Evolutionary conservation across 2,797 vertebrate species (phyloP).

Genomic region (Phylloscopus collybita): DNA sequence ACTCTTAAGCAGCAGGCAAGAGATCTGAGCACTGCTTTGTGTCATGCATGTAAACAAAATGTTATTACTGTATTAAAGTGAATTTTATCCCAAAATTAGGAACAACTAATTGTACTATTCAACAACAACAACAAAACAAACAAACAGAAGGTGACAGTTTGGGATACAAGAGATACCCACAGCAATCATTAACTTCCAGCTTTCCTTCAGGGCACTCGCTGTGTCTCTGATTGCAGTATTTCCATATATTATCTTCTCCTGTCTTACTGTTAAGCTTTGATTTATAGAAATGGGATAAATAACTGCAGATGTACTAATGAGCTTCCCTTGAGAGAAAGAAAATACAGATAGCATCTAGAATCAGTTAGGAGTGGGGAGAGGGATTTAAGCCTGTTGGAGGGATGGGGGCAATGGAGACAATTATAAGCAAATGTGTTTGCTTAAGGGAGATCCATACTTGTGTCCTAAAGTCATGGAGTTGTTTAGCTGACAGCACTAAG

Average conservation of each 20-base stretch:
- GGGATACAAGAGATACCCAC: neutral
- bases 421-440: neutral
- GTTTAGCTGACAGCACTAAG: neutral
- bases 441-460: neutral
- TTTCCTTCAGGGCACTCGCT: neutral
- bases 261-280: neutral
- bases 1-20: neutral
- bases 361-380: neutral
- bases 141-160: neutral
- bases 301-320: neutral
- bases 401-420: neutral
- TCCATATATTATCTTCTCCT: neutral
- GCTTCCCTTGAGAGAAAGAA: neutral
- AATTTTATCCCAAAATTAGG: neutral
- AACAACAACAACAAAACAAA: neutral
- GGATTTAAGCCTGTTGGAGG: neutral
- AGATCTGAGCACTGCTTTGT: neutral
- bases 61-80: neutral
- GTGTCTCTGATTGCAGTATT: neutral
- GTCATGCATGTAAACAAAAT: neutral
- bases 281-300: neutral
- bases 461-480: neutral
- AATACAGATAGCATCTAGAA: neutral
- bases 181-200: neutral
- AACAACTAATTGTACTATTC: neutral